Evolutionary conservation across 2,888 invertebrate genomes (phyloP).

Genomic region (Oscheius sp.): DNA sequence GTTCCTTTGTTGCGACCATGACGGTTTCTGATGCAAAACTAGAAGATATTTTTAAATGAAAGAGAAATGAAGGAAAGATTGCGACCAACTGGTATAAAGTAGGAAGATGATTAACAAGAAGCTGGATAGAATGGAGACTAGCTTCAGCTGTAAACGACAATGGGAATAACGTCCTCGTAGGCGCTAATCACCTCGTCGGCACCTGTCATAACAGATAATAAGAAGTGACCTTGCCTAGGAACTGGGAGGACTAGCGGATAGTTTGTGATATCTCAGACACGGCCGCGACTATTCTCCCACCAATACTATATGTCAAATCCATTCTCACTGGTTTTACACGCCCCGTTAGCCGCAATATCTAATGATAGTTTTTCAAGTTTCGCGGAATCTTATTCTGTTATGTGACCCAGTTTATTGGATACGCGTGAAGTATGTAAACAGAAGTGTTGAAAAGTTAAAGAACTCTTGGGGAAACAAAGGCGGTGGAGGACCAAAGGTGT

Average conservation of each 20-base stretch:
- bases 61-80: too few species aligned
- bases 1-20: too few species aligned
- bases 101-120: neutral
- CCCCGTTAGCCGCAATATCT: constrained; percentile 23
- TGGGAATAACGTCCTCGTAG: constrained; percentile 18
- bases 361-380: constrained; percentile 8
- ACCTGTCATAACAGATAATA: constrained; percentile 37
- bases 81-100: neutral
- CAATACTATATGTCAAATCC: constrained; percentile 17
- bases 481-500: neutral
- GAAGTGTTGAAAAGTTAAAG: too few species aligned
- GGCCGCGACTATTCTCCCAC: constrained; percentile 22
- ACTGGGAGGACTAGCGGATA: constrained; percentile 22
- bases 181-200: constrained; percentile 36
- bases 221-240: constrained; percentile 27
- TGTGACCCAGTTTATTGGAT: constrained; percentile 2
- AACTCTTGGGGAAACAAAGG: neutral
- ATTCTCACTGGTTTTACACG: neutral
- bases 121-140: neutral
- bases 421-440: constrained; percentile 7
- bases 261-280: constrained; percentile 25
- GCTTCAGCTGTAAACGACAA: neutral
- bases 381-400: neutral
- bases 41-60: too few species aligned
- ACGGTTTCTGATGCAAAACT: too few species aligned